These are phyloP conservation scores for Bicyclus anynana DNA, from an alignment of 1,140 invertebrate species.

Conservation along the genomic window DNA sequence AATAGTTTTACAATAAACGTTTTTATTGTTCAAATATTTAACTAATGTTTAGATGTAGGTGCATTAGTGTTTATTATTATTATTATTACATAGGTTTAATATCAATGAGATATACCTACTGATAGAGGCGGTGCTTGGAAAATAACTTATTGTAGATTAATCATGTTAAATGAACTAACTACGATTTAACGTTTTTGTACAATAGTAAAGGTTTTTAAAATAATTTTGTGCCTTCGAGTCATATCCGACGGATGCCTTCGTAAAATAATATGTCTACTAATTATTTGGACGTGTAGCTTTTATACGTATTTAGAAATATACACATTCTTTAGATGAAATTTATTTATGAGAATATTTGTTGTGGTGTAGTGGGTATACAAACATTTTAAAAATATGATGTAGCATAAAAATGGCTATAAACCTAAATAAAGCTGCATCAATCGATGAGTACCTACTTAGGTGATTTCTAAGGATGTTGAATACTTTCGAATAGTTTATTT, in stretches of 20 bases:
- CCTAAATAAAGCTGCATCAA: constrained; percentile 10
- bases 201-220: constrained; percentile 40
- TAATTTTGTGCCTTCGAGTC: constrained; percentile 71
- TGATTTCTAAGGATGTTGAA: constrained; percentile 59
- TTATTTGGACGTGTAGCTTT: constrained; percentile 33
- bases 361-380: constrained; percentile 15
- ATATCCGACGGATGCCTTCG: constrained; percentile 63
- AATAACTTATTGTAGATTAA: constrained; percentile 33
- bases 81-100: constrained; percentile 48
- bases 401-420: constrained; percentile 3
- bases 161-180: constrained; percentile 31
- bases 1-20: constrained; percentile 67
- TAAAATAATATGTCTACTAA: constrained; percentile 15
- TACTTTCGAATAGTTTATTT: constrained; percentile 72
- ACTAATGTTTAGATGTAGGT: constrained; percentile 46
- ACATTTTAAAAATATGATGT: constrained; percentile 3
- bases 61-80: constrained; percentile 43
- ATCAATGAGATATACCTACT: constrained; percentile 45
- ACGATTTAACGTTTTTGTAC: constrained; percentile 33
- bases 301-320: constrained; percentile 37
- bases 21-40: constrained; percentile 71
- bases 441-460: constrained; percentile 8
- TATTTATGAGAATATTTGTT: constrained; percentile 27
- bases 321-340: constrained; percentile 26
- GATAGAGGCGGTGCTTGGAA: constrained; percentile 60